A percentile compares a stretch with the other conserved stretches of the same genome.
phyloP scores from a whole-genome alignment of 2,113 vertebrate genomes.

The Stegastes partitus region DNA sequence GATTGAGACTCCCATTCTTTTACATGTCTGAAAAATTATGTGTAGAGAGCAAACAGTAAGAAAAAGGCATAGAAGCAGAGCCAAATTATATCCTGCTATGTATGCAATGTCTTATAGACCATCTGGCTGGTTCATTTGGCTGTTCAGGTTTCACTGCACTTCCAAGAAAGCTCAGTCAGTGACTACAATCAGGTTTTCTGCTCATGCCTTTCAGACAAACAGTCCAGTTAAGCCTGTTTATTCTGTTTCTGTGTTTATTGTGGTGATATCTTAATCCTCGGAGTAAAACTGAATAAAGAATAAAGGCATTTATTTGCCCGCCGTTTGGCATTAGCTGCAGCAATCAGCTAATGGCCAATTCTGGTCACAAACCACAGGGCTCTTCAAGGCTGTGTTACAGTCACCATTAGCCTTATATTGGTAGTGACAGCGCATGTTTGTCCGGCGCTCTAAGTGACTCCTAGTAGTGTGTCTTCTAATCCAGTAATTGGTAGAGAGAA shows the following conservation, averaged over 20 bases:
- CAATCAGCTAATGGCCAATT: slow-evolving; percentile 79
- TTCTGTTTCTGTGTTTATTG: slow-evolving; percentile 5
- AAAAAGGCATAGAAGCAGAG: slow-evolving; percentile 59
- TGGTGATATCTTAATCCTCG: background rate
- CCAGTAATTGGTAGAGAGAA: slow-evolving; percentile 73
- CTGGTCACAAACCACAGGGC: slow-evolving; percentile 54
- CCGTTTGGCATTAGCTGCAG: slow-evolving; percentile 67
- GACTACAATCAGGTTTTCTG: background rate
- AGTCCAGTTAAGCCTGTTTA: background rate
- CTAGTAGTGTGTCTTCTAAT: slow-evolving; percentile 66
- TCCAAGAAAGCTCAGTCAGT: slow-evolving; percentile 43
- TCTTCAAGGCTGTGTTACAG: slow-evolving; percentile 65
- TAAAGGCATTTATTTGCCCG: slow-evolving; percentile 26
- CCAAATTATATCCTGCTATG: slow-evolving; percentile 70
- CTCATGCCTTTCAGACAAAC: slow-evolving; percentile 7
- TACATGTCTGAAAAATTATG: slow-evolving; percentile 72
- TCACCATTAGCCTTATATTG: slow-evolving; percentile 73
- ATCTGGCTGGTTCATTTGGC: slow-evolving; percentile 72
- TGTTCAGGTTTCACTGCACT: slow-evolving; percentile 53
- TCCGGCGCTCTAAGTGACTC: slow-evolving; percentile 70
- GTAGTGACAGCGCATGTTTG: slow-evolving; percentile 69
- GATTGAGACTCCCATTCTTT: slow-evolving; percentile 82
- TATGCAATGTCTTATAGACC: slow-evolving; percentile 73
- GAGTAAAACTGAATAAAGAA: slow-evolving; percentile 31
- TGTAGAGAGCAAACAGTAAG: slow-evolving; percentile 53